Conservation (phyloP, 2,797 vertebrate genomes). For the Manis pentadactyla region DNA sequence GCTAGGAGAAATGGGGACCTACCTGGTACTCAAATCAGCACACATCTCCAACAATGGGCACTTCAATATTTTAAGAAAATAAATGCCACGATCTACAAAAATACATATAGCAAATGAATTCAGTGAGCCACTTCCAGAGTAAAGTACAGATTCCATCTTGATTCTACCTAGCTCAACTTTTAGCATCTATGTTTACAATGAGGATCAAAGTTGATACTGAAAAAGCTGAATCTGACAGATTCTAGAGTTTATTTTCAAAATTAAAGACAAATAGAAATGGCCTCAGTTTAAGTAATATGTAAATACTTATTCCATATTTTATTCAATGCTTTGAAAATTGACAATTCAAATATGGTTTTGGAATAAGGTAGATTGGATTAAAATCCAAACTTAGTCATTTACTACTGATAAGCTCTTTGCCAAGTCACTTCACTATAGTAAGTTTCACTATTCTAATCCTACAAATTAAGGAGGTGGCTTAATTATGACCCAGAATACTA, state of each 20-base stretch:
- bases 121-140: neutral
- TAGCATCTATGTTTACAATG: neutral
- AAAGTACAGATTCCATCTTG: neutral
- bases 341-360: neutral
- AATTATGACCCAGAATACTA: neutral
- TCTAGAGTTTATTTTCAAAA: constrained; percentile 3
- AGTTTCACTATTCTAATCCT: neutral
- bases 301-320: neutral
- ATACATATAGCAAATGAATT: neutral
- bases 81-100: neutral
- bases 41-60: neutral
- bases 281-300: neutral
- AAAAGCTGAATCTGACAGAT: neutral
- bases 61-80: constrained; percentile 28
- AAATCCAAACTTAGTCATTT: neutral
- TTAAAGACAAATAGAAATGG: neutral
- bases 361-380: neutral
- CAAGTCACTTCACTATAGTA: neutral
- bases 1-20: neutral
- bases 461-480: neutral
- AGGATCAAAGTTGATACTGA: neutral
- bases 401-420: neutral
- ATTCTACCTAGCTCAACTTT: neutral
- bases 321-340: neutral
- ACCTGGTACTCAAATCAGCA: neutral